phyloP scores from a whole-genome alignment of 1,140 invertebrate genomes.

The Tetragnatha versicolor region DNA sequence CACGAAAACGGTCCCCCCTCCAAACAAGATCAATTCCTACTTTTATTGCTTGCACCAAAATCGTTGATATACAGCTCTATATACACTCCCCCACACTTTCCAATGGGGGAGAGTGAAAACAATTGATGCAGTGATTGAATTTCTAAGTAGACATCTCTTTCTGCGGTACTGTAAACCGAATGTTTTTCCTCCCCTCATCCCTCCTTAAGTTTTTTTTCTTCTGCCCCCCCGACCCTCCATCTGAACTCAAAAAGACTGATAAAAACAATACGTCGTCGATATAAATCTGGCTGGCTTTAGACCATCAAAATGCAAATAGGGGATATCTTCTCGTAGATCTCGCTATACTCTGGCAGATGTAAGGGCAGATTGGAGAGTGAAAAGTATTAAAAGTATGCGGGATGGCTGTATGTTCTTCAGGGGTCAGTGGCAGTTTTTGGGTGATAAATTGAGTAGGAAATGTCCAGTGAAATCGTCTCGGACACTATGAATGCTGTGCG shows the following conservation, averaged over 20 bases:
- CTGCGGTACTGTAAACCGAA: neutral
- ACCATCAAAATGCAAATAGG: constrained; percentile 24
- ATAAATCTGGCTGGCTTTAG: constrained; percentile 1
- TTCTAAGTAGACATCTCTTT: constrained; percentile 7
- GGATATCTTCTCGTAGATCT: neutral
- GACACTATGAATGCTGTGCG: neutral
- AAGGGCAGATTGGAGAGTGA: too few species aligned
- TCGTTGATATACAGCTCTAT: neutral
- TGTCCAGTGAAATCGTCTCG: neutral
- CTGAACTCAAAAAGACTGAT: constrained; percentile 5
- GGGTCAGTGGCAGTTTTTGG: neutral
- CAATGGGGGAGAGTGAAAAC: neutral
- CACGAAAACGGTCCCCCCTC: neutral
- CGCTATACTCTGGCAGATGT: too few species aligned
- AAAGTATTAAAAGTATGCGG: neutral
- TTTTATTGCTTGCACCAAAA: constrained; percentile 14
- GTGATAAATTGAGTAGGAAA: neutral
- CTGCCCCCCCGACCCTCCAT: neutral
- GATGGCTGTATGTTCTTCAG: neutral
- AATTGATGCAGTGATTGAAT: neutral
- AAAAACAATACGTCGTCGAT: constrained; percentile 13
- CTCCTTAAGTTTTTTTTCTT: too few species aligned
- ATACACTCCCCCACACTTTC: neutral
- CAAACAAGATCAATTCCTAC: constrained; percentile 6
- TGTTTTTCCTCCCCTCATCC: neutral